Evolutionary conservation across 2,113 vertebrate genomes (phyloP).

Genomic region (Ariopsis seemanni): DNA sequence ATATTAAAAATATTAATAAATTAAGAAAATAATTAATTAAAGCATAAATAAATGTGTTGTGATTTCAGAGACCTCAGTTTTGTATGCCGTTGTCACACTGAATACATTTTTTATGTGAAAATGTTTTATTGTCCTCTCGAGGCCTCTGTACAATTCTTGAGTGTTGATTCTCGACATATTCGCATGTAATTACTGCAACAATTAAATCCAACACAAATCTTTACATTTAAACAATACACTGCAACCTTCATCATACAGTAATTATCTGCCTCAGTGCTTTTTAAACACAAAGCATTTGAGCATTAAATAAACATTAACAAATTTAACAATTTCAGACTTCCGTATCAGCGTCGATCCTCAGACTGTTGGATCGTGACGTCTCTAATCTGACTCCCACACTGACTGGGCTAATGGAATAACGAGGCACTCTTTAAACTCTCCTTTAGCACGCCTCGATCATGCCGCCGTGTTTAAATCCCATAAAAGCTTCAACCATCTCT

Average conservation of each 20-base stretch:
- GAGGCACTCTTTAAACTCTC: neutral
- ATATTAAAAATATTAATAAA: too few species aligned
- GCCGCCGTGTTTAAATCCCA: slow-evolving; percentile 4
- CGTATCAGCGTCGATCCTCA: neutral
- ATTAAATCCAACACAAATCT: neutral
- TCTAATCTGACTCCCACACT: too few species aligned
- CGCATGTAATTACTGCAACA: neutral
- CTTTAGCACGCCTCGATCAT: slow-evolving; percentile 36
- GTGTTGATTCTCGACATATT: neutral
- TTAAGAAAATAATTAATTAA: too few species aligned
- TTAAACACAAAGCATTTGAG: neutral
- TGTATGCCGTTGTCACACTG: neutral
- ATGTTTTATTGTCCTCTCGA: neutral
- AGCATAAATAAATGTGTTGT: too few species aligned
- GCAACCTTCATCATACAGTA: neutral
- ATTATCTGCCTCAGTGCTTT: neutral
- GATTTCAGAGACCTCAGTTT: neutral
- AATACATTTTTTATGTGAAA: neutral
- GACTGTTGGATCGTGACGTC: neutral
- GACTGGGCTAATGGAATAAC: neutral
- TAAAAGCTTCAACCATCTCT: slow-evolving; percentile 37
- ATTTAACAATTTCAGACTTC: neutral
- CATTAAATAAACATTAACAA: neutral
- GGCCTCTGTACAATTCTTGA: neutral
- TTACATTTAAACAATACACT: neutral